phyloP scores from a whole-genome alignment of 2,113 vertebrate species.

The Hypomesus transpacificus region DNA sequence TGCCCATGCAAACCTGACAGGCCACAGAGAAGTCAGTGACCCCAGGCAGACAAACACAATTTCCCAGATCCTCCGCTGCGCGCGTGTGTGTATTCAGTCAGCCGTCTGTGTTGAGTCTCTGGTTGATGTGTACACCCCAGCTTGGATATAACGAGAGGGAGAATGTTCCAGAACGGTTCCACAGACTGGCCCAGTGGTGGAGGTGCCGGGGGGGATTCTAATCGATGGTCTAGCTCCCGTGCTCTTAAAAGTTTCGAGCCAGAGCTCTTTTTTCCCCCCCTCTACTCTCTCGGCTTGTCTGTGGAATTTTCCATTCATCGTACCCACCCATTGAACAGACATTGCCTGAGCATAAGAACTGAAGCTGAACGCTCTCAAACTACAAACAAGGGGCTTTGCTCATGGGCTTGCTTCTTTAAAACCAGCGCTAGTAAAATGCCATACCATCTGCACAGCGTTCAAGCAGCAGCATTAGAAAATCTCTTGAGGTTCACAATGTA shows the following conservation, averaged over 20 bases:
- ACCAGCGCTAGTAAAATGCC: background rate
- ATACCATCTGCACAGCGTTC: background rate
- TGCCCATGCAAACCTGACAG: background rate
- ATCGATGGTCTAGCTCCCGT: background rate
- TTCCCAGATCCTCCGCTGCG: background rate
- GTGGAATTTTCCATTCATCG: constrained; percentile 10
- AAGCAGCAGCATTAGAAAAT: constrained; percentile 9
- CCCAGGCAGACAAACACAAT: background rate
- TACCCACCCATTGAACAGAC: constrained; percentile 5
- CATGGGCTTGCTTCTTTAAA: background rate
- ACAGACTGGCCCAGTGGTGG: background rate
- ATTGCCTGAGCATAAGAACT: background rate
- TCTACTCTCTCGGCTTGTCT: background rate
- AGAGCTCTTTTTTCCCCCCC: background rate
- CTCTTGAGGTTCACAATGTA: constrained; percentile 12
- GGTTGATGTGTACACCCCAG: background rate
- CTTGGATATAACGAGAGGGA: background rate
- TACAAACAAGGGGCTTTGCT: background rate
- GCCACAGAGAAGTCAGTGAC: background rate
- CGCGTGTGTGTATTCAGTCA: too few relatives aligned
- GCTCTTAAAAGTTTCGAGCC: background rate
- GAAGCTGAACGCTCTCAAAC: background rate
- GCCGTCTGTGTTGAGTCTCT: background rate
- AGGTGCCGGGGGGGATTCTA: background rate
- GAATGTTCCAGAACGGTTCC: constrained; percentile 2